Conservation (phyloP, 2,888 invertebrate species). For the Xanthorhoe spadicearia region DNA sequence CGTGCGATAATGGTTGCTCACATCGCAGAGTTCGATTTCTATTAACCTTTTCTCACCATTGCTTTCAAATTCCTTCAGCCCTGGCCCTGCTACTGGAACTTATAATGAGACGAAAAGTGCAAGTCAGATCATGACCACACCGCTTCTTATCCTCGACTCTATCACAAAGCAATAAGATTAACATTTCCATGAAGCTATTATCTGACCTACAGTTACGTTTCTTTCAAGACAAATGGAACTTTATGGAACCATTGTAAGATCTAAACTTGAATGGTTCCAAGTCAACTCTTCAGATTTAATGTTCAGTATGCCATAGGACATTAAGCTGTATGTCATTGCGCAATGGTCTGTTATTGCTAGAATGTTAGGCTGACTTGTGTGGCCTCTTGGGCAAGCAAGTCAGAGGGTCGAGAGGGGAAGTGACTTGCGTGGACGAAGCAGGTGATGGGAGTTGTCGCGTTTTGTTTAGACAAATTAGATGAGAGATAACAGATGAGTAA, state of each 20-base stretch:
- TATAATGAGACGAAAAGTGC: conserved; percentile 51
- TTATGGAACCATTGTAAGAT: conserved; percentile 7
- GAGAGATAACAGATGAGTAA: conserved; percentile 24
- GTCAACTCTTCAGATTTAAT: not conserved
- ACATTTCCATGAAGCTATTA: not conserved
- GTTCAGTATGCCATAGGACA: not conserved
- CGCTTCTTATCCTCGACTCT: conserved; percentile 9
- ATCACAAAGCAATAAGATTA: not conserved
- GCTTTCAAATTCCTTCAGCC: conserved; percentile 30
- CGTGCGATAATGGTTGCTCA: not conserved
- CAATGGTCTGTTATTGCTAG: conserved; percentile 9
- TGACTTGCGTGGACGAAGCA: conserved; percentile 38
- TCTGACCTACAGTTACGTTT: not conserved
- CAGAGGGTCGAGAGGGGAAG: conserved; percentile 25
- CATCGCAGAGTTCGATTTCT: conserved; percentile 32
- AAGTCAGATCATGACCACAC: conserved; percentile 44
- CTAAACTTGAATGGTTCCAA: conserved; percentile 14
- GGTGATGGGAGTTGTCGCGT: conserved; percentile 36
- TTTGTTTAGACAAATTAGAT: conserved; percentile 43
- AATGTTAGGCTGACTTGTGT: conserved; percentile 14
- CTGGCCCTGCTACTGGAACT: conserved; percentile 45
- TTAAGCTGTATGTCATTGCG: not conserved
- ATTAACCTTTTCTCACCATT: conserved; percentile 41
- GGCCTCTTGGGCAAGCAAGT: conserved; percentile 16
- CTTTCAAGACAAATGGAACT: conserved; percentile 13